Evolutionary conservation across 2,113 vertebrate species (phyloP).

Genomic region (Limnothrissa miodon): DNA sequence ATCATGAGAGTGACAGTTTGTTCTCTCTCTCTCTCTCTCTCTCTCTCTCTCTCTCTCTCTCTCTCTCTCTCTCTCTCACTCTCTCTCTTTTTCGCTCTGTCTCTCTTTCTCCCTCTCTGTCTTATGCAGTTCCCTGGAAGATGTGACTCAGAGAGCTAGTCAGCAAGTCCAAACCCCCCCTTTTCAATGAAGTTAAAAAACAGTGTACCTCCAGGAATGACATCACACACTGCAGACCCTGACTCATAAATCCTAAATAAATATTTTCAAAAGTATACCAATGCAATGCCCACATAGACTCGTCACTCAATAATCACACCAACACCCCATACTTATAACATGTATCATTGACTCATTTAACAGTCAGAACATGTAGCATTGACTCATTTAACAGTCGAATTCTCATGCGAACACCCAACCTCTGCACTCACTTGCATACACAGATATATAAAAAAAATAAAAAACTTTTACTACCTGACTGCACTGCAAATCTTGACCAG

Average conservation of each 20-base stretch:
- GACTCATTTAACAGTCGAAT: not conserved
- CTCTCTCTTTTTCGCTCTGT: not conserved
- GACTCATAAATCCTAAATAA: not conserved
- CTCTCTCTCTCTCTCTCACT: not conserved
- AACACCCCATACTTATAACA: too few species aligned
- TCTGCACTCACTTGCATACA: not conserved
- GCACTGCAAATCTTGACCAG: constrained; percentile 33
- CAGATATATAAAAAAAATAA: not conserved
- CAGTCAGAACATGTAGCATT: too few species aligned
- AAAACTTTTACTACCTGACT: not conserved
- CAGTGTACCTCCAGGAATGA: constrained; percentile 28
- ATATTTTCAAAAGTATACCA: not conserved
- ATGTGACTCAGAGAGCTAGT: constrained; percentile 51
- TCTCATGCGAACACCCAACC: not conserved
- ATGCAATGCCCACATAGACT: not conserved
- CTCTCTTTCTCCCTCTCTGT: too few species aligned
- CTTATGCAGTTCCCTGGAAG: constrained; percentile 53
- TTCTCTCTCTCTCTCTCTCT: not conserved
- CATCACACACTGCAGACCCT: not conserved
- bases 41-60: not conserved
- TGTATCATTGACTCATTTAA: not conserved
- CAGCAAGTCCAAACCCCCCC: constrained; percentile 35
- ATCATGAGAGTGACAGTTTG: not conserved
- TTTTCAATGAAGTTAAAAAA: constrained; percentile 25
- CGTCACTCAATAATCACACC: not conserved